Conservation (phyloP, 2,888 invertebrate species). For the Cheiracanthium punctorium region DNA sequence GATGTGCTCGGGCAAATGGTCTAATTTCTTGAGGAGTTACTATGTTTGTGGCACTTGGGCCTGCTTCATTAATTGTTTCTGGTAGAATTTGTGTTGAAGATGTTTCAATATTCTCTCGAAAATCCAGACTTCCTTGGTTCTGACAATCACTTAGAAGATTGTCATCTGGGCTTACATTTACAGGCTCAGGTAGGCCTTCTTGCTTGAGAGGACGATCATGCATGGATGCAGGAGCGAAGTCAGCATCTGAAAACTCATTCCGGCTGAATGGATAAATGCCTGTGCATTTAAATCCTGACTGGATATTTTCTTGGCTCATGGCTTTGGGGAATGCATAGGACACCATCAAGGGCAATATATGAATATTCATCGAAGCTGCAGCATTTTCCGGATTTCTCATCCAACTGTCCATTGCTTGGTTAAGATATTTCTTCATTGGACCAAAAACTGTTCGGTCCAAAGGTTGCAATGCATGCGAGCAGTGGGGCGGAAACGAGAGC, state of each 20-base stretch:
- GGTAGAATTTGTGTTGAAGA: no score
- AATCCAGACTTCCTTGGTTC: no score
- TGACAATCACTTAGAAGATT: no score
- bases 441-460: neutral
- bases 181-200: no score
- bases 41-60: no score
- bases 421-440: neutral
- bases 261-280: neutral
- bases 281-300: neutral
- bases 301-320: neutral
- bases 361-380: neutral
- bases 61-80: no score
- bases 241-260: neutral
- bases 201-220: no score
- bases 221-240: no score
- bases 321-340: neutral
- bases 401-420: neutral
- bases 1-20: no score
- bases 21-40: no score
- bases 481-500: neutral
- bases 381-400: neutral
- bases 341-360: neutral
- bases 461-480: neutral
- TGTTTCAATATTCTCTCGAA: no score
- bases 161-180: no score